A percentile compares a stretch with the other conserved stretches of the same genome.
Conservation (phyloP, 2,888 invertebrate genomes). For the Apoda limacodes region DNA sequence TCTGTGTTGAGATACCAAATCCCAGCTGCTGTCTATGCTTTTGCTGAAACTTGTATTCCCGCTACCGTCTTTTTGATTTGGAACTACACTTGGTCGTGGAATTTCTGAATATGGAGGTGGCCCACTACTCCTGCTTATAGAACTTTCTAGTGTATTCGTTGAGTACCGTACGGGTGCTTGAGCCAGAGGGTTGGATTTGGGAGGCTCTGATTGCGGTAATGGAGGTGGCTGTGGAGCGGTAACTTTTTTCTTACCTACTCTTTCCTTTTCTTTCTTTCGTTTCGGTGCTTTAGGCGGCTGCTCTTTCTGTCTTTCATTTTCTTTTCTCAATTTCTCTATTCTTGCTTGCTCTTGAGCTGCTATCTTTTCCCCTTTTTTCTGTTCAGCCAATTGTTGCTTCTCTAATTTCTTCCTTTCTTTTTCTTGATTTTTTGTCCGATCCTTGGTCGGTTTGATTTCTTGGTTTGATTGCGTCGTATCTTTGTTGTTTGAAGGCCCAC, state of each 20-base stretch:
- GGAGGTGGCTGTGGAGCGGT: constrained; percentile 15
- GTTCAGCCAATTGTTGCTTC: constrained; percentile 32
- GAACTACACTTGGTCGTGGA: constrained; percentile 17
- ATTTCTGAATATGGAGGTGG: constrained; percentile 46
- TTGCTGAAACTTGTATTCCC: constrained; percentile 43
- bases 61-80: constrained; percentile 28
- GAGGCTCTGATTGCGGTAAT: constrained; percentile 13
- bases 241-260: constrained; percentile 18
- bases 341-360: constrained; percentile 30
- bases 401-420: constrained; percentile 40
- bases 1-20: constrained; percentile 64
- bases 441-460: constrained; percentile 21
- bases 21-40: constrained; percentile 56
- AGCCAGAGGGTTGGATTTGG: constrained; percentile 15
- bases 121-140: constrained; percentile 47
- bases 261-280: constrained; percentile 24
- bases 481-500: constrained; percentile 17
- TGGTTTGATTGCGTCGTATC: constrained; percentile 16
- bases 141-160: constrained; percentile 51
- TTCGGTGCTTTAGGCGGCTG: constrained; percentile 19
- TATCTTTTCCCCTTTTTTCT: constrained; percentile 31
- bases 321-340: constrained; percentile 31
- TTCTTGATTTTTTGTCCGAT: constrained; percentile 27
- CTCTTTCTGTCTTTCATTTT: constrained; percentile 25
- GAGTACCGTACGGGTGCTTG: constrained; percentile 23